Conservation (phyloP, 2,113 vertebrate species). For the Stigmatopora nigra region DNA sequence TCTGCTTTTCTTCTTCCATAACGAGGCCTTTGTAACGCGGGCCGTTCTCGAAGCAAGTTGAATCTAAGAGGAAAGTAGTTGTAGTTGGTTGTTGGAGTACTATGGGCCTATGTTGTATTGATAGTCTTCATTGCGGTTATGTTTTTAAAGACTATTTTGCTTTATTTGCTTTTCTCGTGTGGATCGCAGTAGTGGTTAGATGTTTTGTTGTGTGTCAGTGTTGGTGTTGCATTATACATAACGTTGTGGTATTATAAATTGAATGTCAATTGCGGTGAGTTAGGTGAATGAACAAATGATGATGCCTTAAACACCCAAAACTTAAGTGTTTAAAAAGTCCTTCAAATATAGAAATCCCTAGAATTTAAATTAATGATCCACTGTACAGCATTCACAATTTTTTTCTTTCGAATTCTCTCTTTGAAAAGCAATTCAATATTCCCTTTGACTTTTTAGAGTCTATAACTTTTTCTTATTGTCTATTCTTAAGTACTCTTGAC, state of each 20-base stretch:
- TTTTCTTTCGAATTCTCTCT: no score
- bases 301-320: no score
- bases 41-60: constrained; percentile 1
- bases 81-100: constrained; percentile 19
- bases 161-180: constrained; percentile 17
- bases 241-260: constrained; percentile 9
- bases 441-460: no score
- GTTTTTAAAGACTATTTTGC: background rate
- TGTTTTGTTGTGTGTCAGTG: constrained; percentile 28
- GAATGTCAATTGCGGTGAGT: no score
- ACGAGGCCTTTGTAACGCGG: constrained; percentile 14
- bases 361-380: no score
- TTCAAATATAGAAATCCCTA: no score
- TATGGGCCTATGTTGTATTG: background rate
- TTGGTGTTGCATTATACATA: constrained; percentile 25
- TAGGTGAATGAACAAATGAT: no score
- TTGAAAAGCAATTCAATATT: no score
- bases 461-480: no score
- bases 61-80: background rate
- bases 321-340: no score
- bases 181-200: constrained; percentile 22
- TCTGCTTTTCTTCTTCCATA: constrained; percentile 41
- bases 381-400: no score
- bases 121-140: constrained; percentile 4
- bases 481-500: no score